Conservation (phyloP, 2,797 vertebrate genomes). For the Mormyrus proboscirostris region DNA sequence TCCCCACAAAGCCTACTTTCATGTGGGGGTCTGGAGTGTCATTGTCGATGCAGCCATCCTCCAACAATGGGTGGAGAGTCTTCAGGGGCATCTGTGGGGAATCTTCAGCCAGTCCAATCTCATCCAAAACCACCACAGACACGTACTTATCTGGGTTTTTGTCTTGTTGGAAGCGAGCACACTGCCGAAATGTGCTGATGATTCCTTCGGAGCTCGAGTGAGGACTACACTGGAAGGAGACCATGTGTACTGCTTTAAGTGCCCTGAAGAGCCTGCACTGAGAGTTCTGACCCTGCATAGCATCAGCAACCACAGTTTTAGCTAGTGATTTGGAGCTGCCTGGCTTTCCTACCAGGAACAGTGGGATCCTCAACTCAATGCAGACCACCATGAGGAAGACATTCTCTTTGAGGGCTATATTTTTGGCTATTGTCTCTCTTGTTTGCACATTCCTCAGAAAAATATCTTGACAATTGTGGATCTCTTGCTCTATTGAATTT, state of each 20-base stretch:
- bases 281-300: constrained; percentile 65
- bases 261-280: constrained; percentile 53
- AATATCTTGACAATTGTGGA: constrained; percentile 58
- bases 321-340: constrained; percentile 74
- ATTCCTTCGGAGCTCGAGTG: constrained; percentile 73
- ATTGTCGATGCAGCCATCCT: constrained; percentile 69
- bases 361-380: constrained; percentile 67
- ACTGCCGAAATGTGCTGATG: constrained; percentile 66
- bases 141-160: constrained; percentile 65
- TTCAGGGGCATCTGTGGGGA: constrained; percentile 73
- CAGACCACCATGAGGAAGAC: constrained; percentile 74
- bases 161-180: constrained; percentile 67
- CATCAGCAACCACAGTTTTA: constrained; percentile 66
- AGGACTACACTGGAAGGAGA: constrained; percentile 75
- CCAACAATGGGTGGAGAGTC: constrained; percentile 68
- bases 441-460: constrained; percentile 58
- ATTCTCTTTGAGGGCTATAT: constrained; percentile 67
- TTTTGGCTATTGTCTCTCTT: constrained; percentile 61
- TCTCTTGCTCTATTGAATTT: constrained; percentile 42
- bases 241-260: constrained; percentile 68
- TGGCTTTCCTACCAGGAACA: constrained; percentile 71
- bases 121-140: constrained; percentile 71
- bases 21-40: constrained; percentile 60
- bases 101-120: constrained; percentile 72
- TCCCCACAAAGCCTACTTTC: constrained; percentile 73